Evolutionary conservation across 2,888 invertebrate genomes (phyloP).

Genomic region (Allygus modestus): DNA sequence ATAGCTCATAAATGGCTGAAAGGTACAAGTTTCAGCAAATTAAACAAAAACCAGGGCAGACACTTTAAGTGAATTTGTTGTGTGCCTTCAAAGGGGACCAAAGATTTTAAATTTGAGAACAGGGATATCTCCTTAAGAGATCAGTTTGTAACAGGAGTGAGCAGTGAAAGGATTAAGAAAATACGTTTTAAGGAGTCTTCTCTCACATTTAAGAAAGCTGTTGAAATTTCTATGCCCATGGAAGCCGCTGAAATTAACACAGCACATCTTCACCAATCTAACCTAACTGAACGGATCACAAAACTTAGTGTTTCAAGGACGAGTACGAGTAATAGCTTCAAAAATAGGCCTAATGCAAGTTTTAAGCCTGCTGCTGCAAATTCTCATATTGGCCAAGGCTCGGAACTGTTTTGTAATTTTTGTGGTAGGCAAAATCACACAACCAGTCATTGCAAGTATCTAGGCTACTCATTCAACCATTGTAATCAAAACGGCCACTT

Average conservation of each 20-base stretch:
- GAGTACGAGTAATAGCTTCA: too few species aligned
- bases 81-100: not conserved
- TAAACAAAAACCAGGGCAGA: slow-evolving; percentile 1
- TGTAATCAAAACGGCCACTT: not conserved
- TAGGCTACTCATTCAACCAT: not conserved
- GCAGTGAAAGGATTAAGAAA: too few species aligned
- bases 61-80: not conserved
- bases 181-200: too few species aligned
- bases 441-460: not conserved
- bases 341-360: not conserved
- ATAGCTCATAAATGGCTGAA: not conserved
- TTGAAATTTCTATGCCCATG: not conserved
- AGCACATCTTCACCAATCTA: not conserved
- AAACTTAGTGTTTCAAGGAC: not conserved
- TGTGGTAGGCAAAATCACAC: not conserved
- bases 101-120: not conserved
- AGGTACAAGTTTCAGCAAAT: slow-evolving; percentile 18
- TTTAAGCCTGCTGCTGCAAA: not conserved
- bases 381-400: not conserved
- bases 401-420: not conserved
- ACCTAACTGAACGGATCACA: not conserved
- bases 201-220: not conserved
- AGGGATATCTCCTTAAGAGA: not conserved
- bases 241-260: not conserved
- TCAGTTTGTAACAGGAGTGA: too few species aligned